These are phyloP conservation scores for Drosophila ezoana DNA, from an alignment of 2,888 invertebrate species.

Conservation along the genomic window DNA sequence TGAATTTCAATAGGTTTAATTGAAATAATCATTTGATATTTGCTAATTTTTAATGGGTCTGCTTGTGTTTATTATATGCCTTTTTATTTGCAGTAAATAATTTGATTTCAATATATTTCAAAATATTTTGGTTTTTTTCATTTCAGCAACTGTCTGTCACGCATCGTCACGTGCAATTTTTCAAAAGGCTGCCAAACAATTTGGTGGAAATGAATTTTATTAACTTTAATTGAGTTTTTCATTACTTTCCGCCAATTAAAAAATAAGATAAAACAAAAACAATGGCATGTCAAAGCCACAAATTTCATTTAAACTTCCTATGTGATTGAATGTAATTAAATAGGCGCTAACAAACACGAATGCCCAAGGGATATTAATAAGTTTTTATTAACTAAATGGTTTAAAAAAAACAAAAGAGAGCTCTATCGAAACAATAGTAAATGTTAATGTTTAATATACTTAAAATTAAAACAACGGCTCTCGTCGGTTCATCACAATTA, in stretches of 20 bases:
- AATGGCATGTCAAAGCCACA: not conserved
- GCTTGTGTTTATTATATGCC: not conserved
- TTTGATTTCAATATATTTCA: constrained; percentile 45
- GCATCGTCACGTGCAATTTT: constrained; percentile 9
- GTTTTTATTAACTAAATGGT: too few relatives aligned
- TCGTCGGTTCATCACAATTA: too few relatives aligned
- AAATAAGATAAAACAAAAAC: not conserved
- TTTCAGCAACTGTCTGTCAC: constrained; percentile 2
- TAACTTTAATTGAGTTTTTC: constrained; percentile 32
- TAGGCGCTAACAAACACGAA: not conserved
- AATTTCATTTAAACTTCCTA: not conserved
- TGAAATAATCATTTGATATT: not conserved
- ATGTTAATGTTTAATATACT: too few relatives aligned
- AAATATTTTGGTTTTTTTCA: constrained; percentile 19
- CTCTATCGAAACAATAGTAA: too few relatives aligned
- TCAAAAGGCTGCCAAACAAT: constrained; percentile 36
- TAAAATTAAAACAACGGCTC: too few relatives aligned
- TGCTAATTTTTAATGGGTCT: not conserved
- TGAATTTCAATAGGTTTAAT: not conserved
- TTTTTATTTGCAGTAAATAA: constrained; percentile 5
- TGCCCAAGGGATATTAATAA: too few relatives aligned
- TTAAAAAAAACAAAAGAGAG: too few relatives aligned
- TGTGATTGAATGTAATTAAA: not conserved
- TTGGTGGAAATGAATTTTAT: constrained; percentile 46
- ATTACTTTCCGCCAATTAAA: constrained; percentile 1